Percentiles rank a stretch among this genome's conserved stretches.
These are phyloP conservation scores for Falco punctatus DNA, from an alignment of 2,113 vertebrate genomes.

Conservation along the genomic window DNA sequence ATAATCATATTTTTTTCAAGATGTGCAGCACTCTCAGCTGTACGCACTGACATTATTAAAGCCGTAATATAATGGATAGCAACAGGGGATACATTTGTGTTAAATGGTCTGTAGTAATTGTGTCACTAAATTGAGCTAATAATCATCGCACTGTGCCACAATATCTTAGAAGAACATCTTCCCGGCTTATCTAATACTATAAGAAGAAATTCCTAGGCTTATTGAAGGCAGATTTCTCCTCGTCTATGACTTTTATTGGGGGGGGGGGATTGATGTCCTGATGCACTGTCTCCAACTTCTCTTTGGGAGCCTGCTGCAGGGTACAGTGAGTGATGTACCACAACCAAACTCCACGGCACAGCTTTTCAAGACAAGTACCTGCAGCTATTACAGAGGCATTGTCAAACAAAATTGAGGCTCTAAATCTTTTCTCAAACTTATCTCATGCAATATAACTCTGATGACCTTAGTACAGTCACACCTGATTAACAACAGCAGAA, in stretches of 20 bases:
- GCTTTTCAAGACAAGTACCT: neutral
- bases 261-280: neutral
- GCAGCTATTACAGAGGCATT: neutral
- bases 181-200: neutral
- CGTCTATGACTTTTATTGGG: neutral
- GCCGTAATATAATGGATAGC: neutral
- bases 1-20: neutral
- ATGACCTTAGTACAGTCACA: neutral
- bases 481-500: neutral
- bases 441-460: neutral
- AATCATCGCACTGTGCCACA: neutral
- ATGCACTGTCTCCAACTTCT: neutral
- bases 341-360: neutral
- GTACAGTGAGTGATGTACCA: neutral
- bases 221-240: neutral
- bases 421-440: neutral
- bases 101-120: slow-evolving; percentile 46
- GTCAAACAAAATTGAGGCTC: neutral
- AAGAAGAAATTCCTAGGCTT: neutral
- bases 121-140: slow-evolving; percentile 32
- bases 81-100: slow-evolving; percentile 32
- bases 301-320: neutral
- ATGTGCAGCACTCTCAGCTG: neutral
- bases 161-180: slow-evolving; percentile 12
- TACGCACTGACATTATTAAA: neutral